Conservation (phyloP, 1,140 invertebrate genomes). For the Monochamus saltuarius region DNA sequence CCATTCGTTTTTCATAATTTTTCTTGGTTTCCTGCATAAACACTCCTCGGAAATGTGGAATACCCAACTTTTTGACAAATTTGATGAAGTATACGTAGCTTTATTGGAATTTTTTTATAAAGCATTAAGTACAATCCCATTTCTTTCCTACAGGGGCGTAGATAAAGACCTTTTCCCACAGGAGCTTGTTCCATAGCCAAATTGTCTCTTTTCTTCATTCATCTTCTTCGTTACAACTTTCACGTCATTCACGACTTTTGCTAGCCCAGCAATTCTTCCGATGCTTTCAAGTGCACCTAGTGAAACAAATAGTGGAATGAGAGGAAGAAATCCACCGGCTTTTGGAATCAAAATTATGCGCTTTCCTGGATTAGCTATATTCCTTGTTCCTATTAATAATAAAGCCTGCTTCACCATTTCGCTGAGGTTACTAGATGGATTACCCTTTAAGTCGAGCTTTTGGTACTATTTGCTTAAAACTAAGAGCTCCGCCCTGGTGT, state of each 20-base stretch:
- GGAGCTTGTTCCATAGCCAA: no score
- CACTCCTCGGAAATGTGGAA: conserved; percentile 46
- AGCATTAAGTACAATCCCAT: neutral
- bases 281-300: no score
- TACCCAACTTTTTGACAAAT: conserved; percentile 28
- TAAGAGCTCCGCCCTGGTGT: no score
- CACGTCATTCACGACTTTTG: neutral
- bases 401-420: no score
- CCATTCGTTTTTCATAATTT: conserved; percentile 39
- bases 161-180: neutral
- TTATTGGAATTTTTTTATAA: conserved; percentile 31
- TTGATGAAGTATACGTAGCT: conserved; percentile 39
- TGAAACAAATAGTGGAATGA: no score
- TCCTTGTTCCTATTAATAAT: no score
- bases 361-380: no score
- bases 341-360: no score
- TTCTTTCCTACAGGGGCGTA: neutral
- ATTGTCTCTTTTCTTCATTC: neutral
- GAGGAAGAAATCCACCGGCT: no score
- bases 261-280: neutral
- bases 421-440: no score
- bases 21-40: conserved; percentile 46
- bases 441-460: no score
- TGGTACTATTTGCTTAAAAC: no score
- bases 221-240: neutral